These are phyloP conservation scores for Solen grandis DNA, from an alignment of 1,140 invertebrate species.

Conservation along the genomic window DNA sequence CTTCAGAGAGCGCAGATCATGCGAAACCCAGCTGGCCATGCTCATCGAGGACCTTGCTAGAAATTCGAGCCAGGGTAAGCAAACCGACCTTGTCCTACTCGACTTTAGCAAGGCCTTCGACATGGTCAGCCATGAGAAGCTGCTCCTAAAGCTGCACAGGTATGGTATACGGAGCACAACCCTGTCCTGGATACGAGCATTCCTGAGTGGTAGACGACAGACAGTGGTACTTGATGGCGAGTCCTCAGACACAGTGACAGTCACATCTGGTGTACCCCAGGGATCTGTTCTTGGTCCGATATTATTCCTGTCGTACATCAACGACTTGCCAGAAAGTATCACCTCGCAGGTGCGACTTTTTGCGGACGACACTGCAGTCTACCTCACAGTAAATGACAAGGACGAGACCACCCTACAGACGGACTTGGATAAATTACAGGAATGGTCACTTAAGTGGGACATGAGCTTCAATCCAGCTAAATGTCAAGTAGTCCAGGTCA, in stretches of 20 bases:
- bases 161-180: slow-evolving; percentile 12
- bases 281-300: slow-evolving; percentile 55
- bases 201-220: slow-evolving; percentile 39
- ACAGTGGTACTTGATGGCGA: slow-evolving; percentile 25
- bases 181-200: slow-evolving; percentile 38
- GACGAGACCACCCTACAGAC: slow-evolving; percentile 16
- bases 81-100: slow-evolving; percentile 27
- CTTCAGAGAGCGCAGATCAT: slow-evolving; percentile 42
- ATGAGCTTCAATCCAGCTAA: slow-evolving; percentile 34
- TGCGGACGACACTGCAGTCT: slow-evolving; percentile 4
- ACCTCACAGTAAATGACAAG: too few species aligned
- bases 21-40: background rate
- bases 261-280: slow-evolving; percentile 52
- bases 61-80: background rate
- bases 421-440: slow-evolving; percentile 11
- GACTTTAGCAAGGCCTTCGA: slow-evolving; percentile 61
- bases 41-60: background rate
- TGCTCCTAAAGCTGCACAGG: slow-evolving; percentile 41
- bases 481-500: slow-evolving; percentile 21
- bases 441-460: slow-evolving; percentile 25
- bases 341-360: background rate
- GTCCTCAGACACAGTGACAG: slow-evolving; percentile 5
- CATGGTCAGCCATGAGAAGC: slow-evolving; percentile 43
- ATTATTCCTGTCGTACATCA: slow-evolving; percentile 53
- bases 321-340: slow-evolving; percentile 19